These are phyloP conservation scores for Platorchestia sp. DNA, from an alignment of 1,140 invertebrate genomes.

Conservation along the genomic window DNA sequence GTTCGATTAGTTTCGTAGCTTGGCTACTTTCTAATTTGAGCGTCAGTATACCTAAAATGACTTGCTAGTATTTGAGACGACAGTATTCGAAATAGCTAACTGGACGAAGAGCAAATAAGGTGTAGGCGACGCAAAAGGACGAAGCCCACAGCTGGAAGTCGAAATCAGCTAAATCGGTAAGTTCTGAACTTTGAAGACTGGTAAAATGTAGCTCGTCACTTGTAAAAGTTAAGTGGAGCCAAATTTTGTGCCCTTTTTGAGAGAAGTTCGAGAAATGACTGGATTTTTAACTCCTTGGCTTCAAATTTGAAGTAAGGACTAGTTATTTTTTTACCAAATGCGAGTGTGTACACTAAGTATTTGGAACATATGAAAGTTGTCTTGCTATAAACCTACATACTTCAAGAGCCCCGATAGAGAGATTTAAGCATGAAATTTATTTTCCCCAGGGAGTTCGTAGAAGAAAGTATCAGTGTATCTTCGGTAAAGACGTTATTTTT, in stretches of 20 bases:
- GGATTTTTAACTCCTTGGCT: too few species aligned
- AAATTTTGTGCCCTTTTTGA: neutral
- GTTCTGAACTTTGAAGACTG: neutral
- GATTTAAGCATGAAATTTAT: too few species aligned
- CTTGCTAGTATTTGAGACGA: neutral
- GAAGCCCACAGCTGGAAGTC: neutral
- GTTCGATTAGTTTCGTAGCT: neutral
- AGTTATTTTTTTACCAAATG: too few species aligned
- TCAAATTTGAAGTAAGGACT: too few species aligned
- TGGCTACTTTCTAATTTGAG: neutral
- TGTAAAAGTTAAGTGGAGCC: neutral
- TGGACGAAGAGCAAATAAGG: neutral
- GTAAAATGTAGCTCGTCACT: neutral
- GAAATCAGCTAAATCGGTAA: neutral
- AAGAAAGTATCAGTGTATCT: too few species aligned
- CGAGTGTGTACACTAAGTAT: too few species aligned
- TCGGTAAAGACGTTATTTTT: too few species aligned
- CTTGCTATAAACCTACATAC: too few species aligned
- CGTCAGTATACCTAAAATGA: neutral
- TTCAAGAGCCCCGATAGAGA: too few species aligned
- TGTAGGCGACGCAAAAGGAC: slow-evolving; percentile 3
- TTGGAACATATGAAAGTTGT: too few species aligned
- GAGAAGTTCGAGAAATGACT: too few species aligned
- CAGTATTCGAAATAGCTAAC: neutral
- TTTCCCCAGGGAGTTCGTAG: too few species aligned